phyloP scores from a whole-genome alignment of 92 coral and sea anemone genomes.

The Phymanthus crucifer region DNA sequence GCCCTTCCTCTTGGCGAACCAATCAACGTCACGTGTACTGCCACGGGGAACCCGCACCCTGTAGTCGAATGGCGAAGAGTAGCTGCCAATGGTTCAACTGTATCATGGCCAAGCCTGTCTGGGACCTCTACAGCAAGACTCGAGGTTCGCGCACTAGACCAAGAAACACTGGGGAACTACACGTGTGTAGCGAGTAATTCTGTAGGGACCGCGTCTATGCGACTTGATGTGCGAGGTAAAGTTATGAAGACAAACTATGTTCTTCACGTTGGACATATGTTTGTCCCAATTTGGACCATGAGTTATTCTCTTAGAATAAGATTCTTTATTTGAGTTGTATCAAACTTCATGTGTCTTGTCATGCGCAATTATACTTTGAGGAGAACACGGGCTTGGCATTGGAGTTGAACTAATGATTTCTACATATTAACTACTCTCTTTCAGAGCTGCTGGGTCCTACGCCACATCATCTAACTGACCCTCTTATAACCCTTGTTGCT shows the following conservation, averaged over 20 bases:
- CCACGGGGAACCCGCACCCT: constrained; percentile 54
- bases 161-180: constrained; percentile 51
- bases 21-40: constrained; percentile 30
- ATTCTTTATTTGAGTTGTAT: too few relatives aligned
- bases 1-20: constrained; percentile 5
- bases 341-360: too few relatives aligned
- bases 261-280: neutral
- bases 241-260: neutral
- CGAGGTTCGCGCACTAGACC: constrained; percentile 5
- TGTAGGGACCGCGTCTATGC: constrained; percentile 19
- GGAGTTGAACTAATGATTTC: neutral
- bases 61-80: constrained; percentile 37
- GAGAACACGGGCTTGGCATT: neutral
- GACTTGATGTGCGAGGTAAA: constrained; percentile 27
- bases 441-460: neutral
- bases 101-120: neutral
- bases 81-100: constrained; percentile 15
- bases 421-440: neutral
- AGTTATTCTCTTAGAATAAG: too few relatives aligned
- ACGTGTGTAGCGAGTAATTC: constrained; percentile 55
- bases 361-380: too few relatives aligned
- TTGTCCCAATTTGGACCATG: neutral
- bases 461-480: neutral
- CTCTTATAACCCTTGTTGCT: neutral
- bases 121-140: constrained; percentile 13